Conservation (phyloP, 2,113 vertebrate genomes). For the Bos javanicus region DNA sequence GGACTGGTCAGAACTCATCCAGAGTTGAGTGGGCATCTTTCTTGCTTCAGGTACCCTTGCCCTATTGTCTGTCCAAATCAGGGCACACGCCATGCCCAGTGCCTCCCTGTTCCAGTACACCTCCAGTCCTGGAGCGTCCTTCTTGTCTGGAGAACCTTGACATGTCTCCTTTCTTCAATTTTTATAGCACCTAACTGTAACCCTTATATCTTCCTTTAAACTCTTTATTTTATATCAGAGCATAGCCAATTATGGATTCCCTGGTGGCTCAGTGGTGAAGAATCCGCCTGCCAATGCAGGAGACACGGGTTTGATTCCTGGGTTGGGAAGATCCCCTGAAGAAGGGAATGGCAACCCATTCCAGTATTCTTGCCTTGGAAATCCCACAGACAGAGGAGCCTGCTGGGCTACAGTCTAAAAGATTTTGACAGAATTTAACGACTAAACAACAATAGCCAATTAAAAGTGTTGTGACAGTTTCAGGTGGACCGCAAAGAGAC, state of each 20-base stretch:
- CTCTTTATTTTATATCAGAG: neutral
- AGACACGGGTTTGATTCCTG: neutral
- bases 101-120: neutral
- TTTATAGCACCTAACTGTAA: neutral
- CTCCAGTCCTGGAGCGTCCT: neutral
- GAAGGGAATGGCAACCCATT: neutral
- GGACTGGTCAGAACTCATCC: neutral
- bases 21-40: neutral
- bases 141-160: neutral
- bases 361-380: neutral
- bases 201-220: neutral
- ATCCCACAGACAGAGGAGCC: neutral
- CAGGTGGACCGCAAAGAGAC: neutral
- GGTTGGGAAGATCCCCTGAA: neutral
- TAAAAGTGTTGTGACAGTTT: neutral
- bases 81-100: fast-evolving
- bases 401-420: neutral
- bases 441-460: neutral
- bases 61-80: neutral
- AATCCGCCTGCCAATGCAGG: neutral
- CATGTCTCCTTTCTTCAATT: neutral
- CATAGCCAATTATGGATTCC: neutral
- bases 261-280: neutral
- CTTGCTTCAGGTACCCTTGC: neutral
- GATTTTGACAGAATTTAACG: neutral